Evolutionary conservation across 2,113 vertebrate genomes (phyloP), one percentile per base, ranked within the genome.

Genomic region (Pipra filicauda): DNA sequence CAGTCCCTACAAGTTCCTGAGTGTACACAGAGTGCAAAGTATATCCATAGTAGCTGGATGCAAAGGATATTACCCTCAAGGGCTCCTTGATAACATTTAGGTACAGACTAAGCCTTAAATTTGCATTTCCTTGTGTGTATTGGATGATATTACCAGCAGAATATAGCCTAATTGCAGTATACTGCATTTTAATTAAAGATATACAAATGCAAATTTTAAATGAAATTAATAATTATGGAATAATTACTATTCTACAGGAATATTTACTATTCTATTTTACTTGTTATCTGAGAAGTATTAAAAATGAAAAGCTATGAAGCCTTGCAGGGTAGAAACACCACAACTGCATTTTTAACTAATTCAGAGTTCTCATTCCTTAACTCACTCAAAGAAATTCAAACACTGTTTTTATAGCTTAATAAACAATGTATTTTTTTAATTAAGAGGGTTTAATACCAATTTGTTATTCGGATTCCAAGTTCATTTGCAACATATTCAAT

Each of bases 231-330:
- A 89, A 87, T 85, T 95, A 69, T 8, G 24, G 46, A 87, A 66
- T 74, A 91, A 89, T 93, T 85, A 48, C 19, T 91, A 65, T 91
- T 78, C 33, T 70, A 73, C 46, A 85, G 8, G 22, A 94, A 78
- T 52, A 75, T 44, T 65, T 57, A 75, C 23, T 85, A 51, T 75
- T 87, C 59, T 87, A 46, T 76, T 92, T 92, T 39, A 82, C 46
- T 82, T 84, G 37, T 66, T 78, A 64, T 87, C 69, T 72, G 65
- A 89, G 59, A 87, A 91, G 27, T 41, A 94, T 64, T 73, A 81
- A 81, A 91, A 93, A 84, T 28, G 33, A 92, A 96, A 70, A 87
- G 51, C n/a, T 67, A 37, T 10, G 26, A 52, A 81, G 59, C 57
- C 65, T 58, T 55, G 51, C 33, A 85, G 70, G 31, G 70, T n/a